Conservation (phyloP, 2,888 invertebrate genomes). For the Tenthredo mesomela region DNA sequence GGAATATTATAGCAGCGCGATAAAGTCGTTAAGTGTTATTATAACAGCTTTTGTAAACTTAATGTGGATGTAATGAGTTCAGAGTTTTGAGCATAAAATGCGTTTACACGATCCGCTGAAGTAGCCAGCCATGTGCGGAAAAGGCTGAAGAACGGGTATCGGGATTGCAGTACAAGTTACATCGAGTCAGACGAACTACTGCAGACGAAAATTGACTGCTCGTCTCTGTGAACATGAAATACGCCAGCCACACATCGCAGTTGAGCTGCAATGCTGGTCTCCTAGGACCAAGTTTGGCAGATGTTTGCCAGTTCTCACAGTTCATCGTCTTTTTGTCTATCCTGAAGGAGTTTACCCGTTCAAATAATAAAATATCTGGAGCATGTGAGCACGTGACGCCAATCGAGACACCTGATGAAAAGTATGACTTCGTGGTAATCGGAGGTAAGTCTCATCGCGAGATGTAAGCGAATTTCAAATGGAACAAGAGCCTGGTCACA, state of each 20-base stretch:
- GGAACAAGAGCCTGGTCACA: background rate
- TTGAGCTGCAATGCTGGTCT: background rate
- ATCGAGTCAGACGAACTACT: background rate
- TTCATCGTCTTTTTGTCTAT: conserved; percentile 84
- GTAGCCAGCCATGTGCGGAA: background rate
- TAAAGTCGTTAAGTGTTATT: background rate
- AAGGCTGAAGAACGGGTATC: background rate
- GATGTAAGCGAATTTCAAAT: background rate
- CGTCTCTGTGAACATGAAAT: background rate
- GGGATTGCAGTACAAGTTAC: background rate
- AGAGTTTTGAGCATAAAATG: background rate
- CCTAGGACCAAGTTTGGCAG: conserved; percentile 81
- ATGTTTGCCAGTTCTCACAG: conserved; percentile 64
- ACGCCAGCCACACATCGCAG: background rate
- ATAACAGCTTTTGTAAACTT: background rate
- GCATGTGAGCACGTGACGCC: conserved; percentile 71
- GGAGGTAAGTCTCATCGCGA: background rate
- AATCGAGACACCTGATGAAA: background rate
- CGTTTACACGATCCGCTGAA: background rate
- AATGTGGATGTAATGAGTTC: no score
- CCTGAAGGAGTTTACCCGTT: conserved; percentile 82
- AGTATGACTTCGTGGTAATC: conserved; percentile 15
- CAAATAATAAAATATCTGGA: conserved; percentile 68
- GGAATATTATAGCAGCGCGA: background rate
- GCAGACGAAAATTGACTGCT: background rate